A percentile compares a stretch with the other conserved stretches of the same genome.
Conservation (phyloP, 2,888 invertebrate genomes). For the Tenthredo notha region DNA sequence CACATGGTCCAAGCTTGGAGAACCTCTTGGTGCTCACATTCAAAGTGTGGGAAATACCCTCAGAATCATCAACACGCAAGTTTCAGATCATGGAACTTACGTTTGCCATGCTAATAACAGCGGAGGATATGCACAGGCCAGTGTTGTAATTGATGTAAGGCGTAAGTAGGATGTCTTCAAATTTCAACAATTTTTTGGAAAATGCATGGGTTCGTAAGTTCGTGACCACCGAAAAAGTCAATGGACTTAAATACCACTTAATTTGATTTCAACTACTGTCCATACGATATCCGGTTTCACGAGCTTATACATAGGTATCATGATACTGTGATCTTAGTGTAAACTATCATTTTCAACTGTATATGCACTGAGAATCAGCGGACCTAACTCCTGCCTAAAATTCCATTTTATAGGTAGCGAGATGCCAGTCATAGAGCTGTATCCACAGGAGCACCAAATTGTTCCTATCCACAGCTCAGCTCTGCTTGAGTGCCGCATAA, state of each 20-base stretch:
- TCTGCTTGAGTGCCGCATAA: conserved; percentile 88
- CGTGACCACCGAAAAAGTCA: conserved; percentile 12
- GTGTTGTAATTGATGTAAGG: conserved; percentile 90
- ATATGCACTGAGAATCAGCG: not conserved
- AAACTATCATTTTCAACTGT: too few relatives aligned
- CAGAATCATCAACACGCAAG: conserved; percentile 84
- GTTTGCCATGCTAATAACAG: conserved; percentile 87
- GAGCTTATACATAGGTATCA: too few relatives aligned
- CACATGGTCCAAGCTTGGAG: conserved; percentile 89
- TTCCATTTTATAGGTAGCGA: conserved; percentile 85
- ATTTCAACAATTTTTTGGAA: not conserved
- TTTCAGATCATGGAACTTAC: conserved; percentile 91
- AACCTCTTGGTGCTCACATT: conserved; percentile 81
- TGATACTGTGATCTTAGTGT: too few relatives aligned
- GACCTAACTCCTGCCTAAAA: conserved; percentile 59
- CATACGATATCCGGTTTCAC: too few relatives aligned
- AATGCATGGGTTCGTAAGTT: not conserved
- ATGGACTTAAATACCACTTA: not conserved
- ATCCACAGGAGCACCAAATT: conserved; percentile 85
- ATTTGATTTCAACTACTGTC: not conserved
- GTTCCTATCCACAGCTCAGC: conserved; percentile 85
- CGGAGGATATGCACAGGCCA: conserved; percentile 83
- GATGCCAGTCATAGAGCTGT: conserved; percentile 87
- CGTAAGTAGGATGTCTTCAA: conserved; percentile 82
- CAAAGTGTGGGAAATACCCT: conserved; percentile 82